These are phyloP conservation scores for Camponotus fellah DNA, from an alignment of 2,888 invertebrate genomes.

Conservation along the genomic window DNA sequence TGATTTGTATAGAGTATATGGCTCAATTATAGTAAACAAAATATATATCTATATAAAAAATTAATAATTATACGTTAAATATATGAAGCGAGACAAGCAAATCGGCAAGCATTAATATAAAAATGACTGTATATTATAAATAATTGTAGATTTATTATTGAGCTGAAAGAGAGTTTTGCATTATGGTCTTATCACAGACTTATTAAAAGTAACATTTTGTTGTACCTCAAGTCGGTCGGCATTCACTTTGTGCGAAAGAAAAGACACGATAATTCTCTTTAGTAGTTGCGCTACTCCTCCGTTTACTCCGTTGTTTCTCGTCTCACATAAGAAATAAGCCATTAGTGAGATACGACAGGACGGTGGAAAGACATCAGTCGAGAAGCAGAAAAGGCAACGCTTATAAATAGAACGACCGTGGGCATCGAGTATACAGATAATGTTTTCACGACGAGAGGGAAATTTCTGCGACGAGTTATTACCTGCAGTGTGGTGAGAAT, in stretches of 20 bases:
- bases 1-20: not conserved
- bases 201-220: not conserved
- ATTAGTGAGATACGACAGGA: constrained; percentile 56
- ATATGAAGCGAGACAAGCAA: not conserved
- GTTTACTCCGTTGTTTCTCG: not conserved
- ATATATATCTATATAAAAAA: not conserved
- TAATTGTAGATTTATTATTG: not conserved
- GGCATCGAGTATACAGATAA: constrained; percentile 54
- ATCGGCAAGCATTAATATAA: not conserved
- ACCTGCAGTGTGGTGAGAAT: constrained; percentile 62
- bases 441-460: constrained; percentile 69
- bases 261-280: constrained; percentile 37
- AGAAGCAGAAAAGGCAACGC: constrained; percentile 60
- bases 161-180: not conserved
- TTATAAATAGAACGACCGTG: constrained; percentile 64
- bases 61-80: not conserved
- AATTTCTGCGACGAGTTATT: constrained; percentile 71
- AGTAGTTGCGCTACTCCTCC: constrained; percentile 4
- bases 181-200: not conserved
- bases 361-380: constrained; percentile 36
- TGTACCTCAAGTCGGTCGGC: not conserved
- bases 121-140: not conserved
- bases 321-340: constrained; percentile 51
- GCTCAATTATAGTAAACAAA: not conserved
- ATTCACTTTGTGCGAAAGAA: constrained; percentile 17